phyloP scores from a whole-genome alignment of 2,797 vertebrate genomes.

The Sebastes aleutianus region DNA sequence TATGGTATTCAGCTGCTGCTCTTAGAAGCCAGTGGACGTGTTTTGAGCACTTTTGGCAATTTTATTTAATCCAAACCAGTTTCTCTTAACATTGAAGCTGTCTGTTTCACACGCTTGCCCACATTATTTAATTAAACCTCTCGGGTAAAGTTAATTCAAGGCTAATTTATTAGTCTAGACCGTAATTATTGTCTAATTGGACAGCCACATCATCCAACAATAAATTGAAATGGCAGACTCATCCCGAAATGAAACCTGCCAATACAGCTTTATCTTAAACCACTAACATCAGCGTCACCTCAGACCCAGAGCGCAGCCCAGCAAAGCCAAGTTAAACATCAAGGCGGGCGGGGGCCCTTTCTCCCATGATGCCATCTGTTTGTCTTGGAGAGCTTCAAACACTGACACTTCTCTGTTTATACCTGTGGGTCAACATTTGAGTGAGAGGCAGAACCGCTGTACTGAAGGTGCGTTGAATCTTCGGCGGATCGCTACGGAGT shows the following conservation, averaged over 20 bases:
- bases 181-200: conserved; percentile 20
- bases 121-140: conserved; percentile 14
- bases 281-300: conserved; percentile 16
- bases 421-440: conserved; percentile 64
- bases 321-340: conserved; percentile 57
- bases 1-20: neutral
- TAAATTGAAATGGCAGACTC: conserved; percentile 25
- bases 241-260: conserved; percentile 9
- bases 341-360: conserved; percentile 45
- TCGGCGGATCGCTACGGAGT: conserved; percentile 53
- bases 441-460: conserved; percentile 34
- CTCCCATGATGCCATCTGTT: conserved; percentile 66
- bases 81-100: neutral
- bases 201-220: neutral
- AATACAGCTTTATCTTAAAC: conserved; percentile 24
- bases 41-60: neutral
- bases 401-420: conserved; percentile 65
- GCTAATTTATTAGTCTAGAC: conserved; percentile 18
- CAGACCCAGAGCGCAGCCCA: conserved; percentile 21
- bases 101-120: neutral
- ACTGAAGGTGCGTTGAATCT: conserved; percentile 35
- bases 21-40: neutral
- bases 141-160: conserved; percentile 1
- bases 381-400: conserved; percentile 67
- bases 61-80: neutral